Conservation (phyloP, 2,113 vertebrate species). For the Calyptommatus sinebrachiatus region DNA sequence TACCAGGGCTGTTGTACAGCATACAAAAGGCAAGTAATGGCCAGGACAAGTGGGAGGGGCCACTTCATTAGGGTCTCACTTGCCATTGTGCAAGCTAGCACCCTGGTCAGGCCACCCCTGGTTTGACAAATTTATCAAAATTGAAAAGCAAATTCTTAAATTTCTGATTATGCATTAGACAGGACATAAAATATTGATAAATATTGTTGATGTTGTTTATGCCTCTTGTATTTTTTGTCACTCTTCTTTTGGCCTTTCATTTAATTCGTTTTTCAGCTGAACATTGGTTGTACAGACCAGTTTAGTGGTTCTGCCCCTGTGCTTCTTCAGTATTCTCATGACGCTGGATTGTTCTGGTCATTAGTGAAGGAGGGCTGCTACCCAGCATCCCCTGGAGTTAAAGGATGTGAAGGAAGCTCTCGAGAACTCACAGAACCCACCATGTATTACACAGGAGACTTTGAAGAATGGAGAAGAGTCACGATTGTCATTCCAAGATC, state of each 20-base stretch:
- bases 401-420: constrained; percentile 87
- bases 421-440: constrained; percentile 88
- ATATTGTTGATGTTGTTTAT: rapidly evolving
- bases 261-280: constrained; percentile 74
- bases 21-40: no score
- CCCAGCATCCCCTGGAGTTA: constrained; percentile 80
- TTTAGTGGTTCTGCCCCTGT: constrained; percentile 86
- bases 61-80: no score
- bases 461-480: constrained; percentile 93
- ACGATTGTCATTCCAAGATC: constrained; percentile 87
- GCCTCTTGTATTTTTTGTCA: constrained; percentile 1
- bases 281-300: constrained; percentile 88
- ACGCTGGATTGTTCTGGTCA: constrained; percentile 92
- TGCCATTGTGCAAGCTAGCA: no score
- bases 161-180: background rate
- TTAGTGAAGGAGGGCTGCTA: constrained; percentile 92
- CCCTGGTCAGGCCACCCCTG: no score
- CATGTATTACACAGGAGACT: constrained; percentile 87
- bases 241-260: background rate
- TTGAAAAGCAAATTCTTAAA: background rate
- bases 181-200: rapidly evolving
- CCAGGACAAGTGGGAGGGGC: no score
- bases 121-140: no score
- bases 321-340: constrained; percentile 92
- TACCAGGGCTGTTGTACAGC: no score